Evolutionary conservation across 2,113 vertebrate species (phyloP).

Genomic region (Trinectes maculatus): DNA sequence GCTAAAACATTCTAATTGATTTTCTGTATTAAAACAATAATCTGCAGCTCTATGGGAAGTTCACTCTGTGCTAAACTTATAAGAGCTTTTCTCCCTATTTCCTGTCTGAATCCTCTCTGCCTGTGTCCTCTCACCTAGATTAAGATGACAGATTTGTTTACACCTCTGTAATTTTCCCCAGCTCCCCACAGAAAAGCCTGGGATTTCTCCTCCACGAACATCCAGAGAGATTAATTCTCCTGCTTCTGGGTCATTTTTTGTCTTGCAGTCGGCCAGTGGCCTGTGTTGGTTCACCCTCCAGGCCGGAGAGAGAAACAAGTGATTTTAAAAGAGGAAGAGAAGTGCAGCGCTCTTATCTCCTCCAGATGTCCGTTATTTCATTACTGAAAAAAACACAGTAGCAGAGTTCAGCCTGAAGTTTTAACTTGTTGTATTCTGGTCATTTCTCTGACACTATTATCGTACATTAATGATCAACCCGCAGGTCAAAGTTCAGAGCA

Average conservation of each 20-base stretch:
- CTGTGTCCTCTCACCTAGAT: conserved; percentile 41
- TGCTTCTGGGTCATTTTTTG: conserved; percentile 48
- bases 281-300: conserved; percentile 36
- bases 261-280: conserved; percentile 12
- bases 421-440: conserved; percentile 13
- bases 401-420: conserved; percentile 10
- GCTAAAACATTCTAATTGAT: too few relatives aligned
- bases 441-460: conserved; percentile 32
- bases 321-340: conserved; percentile 29
- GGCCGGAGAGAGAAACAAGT: conserved; percentile 42
- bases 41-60: conserved; percentile 14
- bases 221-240: conserved; percentile 55
- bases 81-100: conserved; percentile 3
- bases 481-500: conserved; percentile 28
- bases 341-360: conserved; percentile 47
- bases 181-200: conserved; percentile 1
- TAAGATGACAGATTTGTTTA: conserved; percentile 72
- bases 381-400: conserved; percentile 35
- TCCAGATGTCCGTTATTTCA: conserved; percentile 49
- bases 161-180: conserved; percentile 56
- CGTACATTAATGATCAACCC: conserved; percentile 17
- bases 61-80: conserved; percentile 24
- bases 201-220: conserved; percentile 4
- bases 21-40: conserved; percentile 11
- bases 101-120: conserved; percentile 9